These are phyloP conservation scores for Platycercus adscitus DNA, from an alignment of 2,113 vertebrate species.

Conservation along the genomic window DNA sequence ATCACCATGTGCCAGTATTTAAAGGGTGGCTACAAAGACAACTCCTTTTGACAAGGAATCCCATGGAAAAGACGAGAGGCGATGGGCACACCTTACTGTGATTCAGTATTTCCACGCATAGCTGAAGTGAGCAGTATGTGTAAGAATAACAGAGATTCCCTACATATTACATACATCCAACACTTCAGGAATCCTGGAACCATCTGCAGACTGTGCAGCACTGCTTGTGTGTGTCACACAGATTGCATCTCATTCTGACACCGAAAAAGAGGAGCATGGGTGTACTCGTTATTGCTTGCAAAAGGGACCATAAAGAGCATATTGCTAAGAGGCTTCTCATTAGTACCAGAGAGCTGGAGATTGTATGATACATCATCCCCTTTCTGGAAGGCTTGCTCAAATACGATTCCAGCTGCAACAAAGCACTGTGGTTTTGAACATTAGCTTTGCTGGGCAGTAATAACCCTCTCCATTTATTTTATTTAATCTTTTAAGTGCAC, in stretches of 20 bases:
- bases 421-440: not conserved
- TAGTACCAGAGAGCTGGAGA: not conserved
- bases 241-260: not conserved
- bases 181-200: not conserved
- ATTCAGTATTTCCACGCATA: not conserved
- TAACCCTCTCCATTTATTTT: constrained; percentile 40
- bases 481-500: constrained; percentile 70
- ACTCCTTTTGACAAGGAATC: not conserved
- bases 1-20: not conserved
- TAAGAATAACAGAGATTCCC: not conserved
- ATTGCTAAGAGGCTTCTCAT: not conserved
- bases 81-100: not conserved
- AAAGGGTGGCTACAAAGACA: not conserved
- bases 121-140: fast-evolving
- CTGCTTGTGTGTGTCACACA: not conserved
- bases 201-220: constrained; percentile 17
- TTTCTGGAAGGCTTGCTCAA: constrained; percentile 17
- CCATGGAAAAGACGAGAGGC: not conserved
- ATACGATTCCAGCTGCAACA: not conserved
- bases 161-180: fast-evolving
- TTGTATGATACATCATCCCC: not conserved
- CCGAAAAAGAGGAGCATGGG: not conserved
- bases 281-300: not conserved
- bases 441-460: constrained; percentile 15
- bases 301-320: not conserved